These are phyloP conservation scores for Torymus auratus DNA, from an alignment of 2,888 invertebrate genomes.

Conservation along the genomic window DNA sequence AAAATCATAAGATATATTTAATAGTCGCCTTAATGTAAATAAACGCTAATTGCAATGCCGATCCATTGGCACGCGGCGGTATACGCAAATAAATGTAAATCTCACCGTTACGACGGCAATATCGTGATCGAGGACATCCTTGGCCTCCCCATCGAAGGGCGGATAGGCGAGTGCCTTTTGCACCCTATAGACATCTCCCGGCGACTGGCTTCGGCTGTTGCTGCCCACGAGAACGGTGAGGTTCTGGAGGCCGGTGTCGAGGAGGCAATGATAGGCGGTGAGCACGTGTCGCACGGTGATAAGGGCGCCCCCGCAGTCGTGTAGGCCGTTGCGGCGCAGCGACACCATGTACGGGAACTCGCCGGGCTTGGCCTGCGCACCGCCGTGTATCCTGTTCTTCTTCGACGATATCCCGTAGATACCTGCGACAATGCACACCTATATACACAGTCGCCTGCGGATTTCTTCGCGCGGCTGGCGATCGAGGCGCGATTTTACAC, in stretches of 20 bases:
- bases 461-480: no score
- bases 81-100: neutral
- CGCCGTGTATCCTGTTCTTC: constrained; percentile 22
- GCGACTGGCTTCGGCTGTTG: neutral
- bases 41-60: no score
- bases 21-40: no score
- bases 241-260: neutral
- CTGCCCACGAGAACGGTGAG: constrained; percentile 23
- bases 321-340: constrained; percentile 3
- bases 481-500: no score
- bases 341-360: constrained; percentile 43
- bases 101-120: constrained; percentile 27
- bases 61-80: no score
- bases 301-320: constrained; percentile 35
- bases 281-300: constrained; percentile 33
- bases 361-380: neutral
- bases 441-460: no score
- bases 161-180: constrained; percentile 15
- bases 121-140: constrained; percentile 29
- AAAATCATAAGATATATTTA: no score
- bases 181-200: neutral
- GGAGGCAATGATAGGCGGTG: constrained; percentile 39
- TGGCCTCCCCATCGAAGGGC: neutral
- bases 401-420: constrained; percentile 17
- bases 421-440: constrained; percentile 2